Conservation (phyloP, 1,140 invertebrate species). For the Bradysia coprophila region DNA sequence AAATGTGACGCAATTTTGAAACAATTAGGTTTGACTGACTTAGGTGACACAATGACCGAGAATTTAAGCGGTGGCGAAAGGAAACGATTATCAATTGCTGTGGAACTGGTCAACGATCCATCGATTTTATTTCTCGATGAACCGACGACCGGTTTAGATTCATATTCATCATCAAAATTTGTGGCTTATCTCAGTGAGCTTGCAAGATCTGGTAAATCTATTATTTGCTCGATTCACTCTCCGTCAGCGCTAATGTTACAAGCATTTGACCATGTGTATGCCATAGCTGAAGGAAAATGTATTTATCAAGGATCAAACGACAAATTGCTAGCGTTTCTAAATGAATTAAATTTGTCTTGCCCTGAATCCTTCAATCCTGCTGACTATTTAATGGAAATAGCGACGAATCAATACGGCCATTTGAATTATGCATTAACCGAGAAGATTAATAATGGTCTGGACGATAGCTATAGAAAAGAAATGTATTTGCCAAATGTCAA, state of each 20-base stretch:
- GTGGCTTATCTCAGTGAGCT: slow-evolving; percentile 29
- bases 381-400: slow-evolving; percentile 66
- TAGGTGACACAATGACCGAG: slow-evolving; percentile 39
- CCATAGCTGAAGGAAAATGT: slow-evolving; percentile 61
- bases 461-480: too few relatives aligned
- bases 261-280: slow-evolving; percentile 65
- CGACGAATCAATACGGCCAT: slow-evolving; percentile 58
- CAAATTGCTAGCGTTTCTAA: slow-evolving; percentile 51
- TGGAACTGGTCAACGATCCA: slow-evolving; percentile 69
- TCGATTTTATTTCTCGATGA: slow-evolving; percentile 48
- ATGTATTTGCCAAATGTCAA: too few relatives aligned
- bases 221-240: slow-evolving; percentile 53
- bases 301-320: slow-evolving; percentile 52
- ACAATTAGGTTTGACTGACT: slow-evolving; percentile 67
- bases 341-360: slow-evolving; percentile 46
- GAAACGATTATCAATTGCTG: slow-evolving; percentile 67
- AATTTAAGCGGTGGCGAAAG: slow-evolving; percentile 64
- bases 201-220: slow-evolving; percentile 36
- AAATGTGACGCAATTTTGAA: too few relatives aligned
- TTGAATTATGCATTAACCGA: slow-evolving; percentile 30
- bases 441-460: neutral
- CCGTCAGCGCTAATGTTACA: slow-evolving; percentile 58
- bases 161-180: slow-evolving; percentile 38
- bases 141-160: slow-evolving; percentile 46
- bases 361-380: slow-evolving; percentile 78